Percentiles rank a stretch among this genome's conserved stretches.
phyloP scores from a whole-genome alignment of 1,140 invertebrate genomes.

The Penaeus japonicus region DNA sequence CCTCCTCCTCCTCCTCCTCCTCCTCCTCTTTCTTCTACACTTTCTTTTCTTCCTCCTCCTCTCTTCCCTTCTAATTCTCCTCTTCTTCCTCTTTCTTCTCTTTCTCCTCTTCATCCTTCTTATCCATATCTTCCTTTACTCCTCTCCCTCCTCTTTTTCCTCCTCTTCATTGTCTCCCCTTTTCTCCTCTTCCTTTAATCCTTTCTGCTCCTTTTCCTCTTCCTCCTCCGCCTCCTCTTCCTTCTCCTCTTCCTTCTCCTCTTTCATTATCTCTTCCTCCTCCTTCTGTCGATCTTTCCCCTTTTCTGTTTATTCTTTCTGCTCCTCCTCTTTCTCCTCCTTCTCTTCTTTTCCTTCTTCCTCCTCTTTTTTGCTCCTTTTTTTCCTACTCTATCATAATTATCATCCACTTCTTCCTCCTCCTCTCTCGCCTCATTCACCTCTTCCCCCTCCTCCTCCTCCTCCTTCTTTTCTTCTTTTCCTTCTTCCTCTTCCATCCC shows the following conservation, averaged over 20 bases:
- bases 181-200: not conserved
- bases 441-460: not conserved
- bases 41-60: not conserved
- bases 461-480: conserved; percentile 1
- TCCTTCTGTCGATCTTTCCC: conserved; percentile 17
- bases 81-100: too few relatives aligned
- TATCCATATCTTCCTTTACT: not conserved
- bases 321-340: not conserved
- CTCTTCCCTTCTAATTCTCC: too few relatives aligned
- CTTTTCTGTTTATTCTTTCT: not conserved
- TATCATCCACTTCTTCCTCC: not conserved
- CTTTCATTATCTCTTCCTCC: not conserved
- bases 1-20: not conserved
- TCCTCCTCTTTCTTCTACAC: not conserved
- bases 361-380: not conserved
- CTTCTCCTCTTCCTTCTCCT: not conserved
- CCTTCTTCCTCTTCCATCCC: not conserved
- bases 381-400: not conserved
- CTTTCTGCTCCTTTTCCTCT: not conserved
- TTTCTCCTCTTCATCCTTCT: not conserved
- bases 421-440: not conserved
- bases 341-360: not conserved
- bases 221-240: not conserved
- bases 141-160: not conserved
- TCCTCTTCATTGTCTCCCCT: not conserved